These are phyloP conservation scores for Phoenicopterus ruber DNA, from an alignment of 2,113 vertebrate species.

Conservation along the genomic window DNA sequence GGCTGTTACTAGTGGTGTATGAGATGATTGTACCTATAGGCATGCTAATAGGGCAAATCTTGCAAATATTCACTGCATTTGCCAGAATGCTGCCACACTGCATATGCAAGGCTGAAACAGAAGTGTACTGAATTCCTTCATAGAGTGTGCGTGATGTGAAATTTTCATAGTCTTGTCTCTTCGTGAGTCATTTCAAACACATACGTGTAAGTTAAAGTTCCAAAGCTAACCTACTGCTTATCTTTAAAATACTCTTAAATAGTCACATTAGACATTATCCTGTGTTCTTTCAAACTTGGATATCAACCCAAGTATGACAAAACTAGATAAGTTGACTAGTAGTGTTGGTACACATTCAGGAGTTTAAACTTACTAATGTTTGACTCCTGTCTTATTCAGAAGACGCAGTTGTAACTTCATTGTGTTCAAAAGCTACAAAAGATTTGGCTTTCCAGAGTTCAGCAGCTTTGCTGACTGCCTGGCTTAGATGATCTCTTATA, in stretches of 20 bases:
- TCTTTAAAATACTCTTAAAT: slow-evolving; percentile 33
- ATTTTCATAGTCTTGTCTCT: background rate
- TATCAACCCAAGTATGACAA: background rate
- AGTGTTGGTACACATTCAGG: background rate
- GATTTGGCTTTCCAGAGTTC: background rate
- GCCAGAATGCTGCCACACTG: background rate
- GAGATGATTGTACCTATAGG: background rate
- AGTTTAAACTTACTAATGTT: background rate
- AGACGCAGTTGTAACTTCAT: background rate
- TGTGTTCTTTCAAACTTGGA: background rate
- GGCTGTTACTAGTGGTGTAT: background rate
- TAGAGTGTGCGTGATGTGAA: background rate
- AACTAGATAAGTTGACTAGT: background rate
- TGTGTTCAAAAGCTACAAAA: too few relatives aligned
- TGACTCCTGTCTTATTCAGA: background rate
- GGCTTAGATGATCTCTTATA: background rate
- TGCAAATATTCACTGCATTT: background rate
- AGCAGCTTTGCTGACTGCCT: background rate
- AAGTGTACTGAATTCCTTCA: background rate
- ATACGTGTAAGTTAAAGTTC: background rate
- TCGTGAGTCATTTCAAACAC: slow-evolving; percentile 2
- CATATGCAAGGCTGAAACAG: background rate
- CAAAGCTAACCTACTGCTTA: background rate
- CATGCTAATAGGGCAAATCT: background rate
- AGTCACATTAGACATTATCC: background rate